phyloP scores from a whole-genome alignment of 2,888 invertebrate species.

The Melinaea marsaeus region DNA sequence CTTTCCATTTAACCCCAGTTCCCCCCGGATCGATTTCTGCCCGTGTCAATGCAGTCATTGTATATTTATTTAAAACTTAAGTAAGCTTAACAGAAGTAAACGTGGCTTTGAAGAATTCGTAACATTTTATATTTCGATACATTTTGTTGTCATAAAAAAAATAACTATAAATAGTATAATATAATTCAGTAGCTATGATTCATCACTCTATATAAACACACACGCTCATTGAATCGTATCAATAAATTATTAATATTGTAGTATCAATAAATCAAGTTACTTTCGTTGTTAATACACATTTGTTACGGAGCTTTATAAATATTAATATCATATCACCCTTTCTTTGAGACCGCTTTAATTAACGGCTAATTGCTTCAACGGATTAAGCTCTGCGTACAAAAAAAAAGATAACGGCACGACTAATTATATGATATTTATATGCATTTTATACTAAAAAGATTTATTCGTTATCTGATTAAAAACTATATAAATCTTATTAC shows the following conservation, averaged over 20 bases:
- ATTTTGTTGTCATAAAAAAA: no score
- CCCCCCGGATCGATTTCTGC: no score
- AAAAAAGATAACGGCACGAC: not conserved
- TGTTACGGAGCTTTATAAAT: conserved; percentile 2
- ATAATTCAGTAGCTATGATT: not conserved
- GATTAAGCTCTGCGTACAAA: not conserved
- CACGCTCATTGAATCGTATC: conserved; percentile 2
- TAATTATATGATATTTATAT: not conserved
- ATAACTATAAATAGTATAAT: not conserved
- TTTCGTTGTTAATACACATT: not conserved
- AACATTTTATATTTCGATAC: no score
- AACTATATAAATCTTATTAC: no score
- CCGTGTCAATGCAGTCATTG: no score
- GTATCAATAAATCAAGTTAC: conserved; percentile 3
- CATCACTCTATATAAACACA: not conserved
- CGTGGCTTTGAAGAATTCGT: no score
- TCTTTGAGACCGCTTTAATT: conserved; percentile 3
- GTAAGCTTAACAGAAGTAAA: no score
- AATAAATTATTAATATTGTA: conserved; percentile 5
- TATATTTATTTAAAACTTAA: no score
- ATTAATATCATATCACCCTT: conserved; percentile 1
- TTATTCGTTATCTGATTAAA: no score
- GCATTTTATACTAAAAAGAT: not conserved
- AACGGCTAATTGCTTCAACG: conserved; percentile 2
- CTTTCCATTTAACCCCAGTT: no score